Percentiles rank a stretch among this genome's conserved stretches.
Evolutionary conservation across 2,113 vertebrate genomes (phyloP).

Genomic region (Serinus canaria): DNA sequence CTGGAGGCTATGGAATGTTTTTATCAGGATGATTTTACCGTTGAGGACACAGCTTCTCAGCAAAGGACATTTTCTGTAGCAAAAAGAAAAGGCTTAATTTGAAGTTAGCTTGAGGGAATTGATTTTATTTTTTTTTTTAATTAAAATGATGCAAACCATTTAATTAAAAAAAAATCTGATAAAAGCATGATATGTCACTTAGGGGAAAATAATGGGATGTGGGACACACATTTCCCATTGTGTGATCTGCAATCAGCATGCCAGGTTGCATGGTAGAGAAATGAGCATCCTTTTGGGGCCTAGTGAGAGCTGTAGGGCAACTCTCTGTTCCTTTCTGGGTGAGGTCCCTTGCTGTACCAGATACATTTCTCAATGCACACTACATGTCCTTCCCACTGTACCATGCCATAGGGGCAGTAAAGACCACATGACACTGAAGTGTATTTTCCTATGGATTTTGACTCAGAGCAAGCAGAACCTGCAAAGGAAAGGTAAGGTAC

Average conservation of each 20-base stretch:
- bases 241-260: neutral
- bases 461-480: neutral
- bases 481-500: neutral
- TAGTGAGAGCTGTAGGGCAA: neutral
- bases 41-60: neutral
- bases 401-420: neutral
- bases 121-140: neutral
- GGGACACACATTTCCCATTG: accelerated
- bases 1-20: neutral
- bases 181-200: neutral
- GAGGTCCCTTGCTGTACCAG: neutral
- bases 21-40: neutral
- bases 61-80: neutral
- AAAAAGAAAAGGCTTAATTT: neutral
- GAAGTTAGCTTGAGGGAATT: neutral
- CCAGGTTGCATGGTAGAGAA: neutral
- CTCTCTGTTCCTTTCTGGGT: neutral
- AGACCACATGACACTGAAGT: neutral
- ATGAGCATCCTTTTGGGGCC: neutral
- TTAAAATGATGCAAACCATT: neutral
- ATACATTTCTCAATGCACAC: neutral
- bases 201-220: neutral
- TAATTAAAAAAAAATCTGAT: neutral
- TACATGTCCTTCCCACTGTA: neutral
- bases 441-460: neutral